Conservation (phyloP, 2,113 vertebrate genomes). For the Ophiodon elongatus region DNA sequence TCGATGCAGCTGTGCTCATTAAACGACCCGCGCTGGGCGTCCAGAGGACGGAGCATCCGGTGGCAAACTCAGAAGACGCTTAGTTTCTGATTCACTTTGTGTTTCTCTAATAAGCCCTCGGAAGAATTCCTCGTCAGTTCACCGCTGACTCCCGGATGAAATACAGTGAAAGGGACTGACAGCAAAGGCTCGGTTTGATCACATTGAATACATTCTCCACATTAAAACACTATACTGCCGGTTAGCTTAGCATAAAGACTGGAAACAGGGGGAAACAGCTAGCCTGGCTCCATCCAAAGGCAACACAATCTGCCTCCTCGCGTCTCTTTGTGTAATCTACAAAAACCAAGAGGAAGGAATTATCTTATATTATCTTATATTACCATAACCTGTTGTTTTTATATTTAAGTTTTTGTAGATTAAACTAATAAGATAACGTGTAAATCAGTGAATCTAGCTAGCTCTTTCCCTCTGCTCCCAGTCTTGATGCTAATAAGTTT, state of each 20-base stretch:
- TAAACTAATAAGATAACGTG: background rate
- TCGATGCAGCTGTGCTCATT: slow-evolving; percentile 2
- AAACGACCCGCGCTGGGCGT: background rate
- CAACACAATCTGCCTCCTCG: background rate
- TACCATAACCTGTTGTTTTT: background rate
- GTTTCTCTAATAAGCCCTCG: slow-evolving; percentile 29
- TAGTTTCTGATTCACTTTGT: slow-evolving; percentile 47
- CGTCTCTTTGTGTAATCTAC: background rate
- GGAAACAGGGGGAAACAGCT: background rate
- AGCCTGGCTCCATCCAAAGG: background rate
- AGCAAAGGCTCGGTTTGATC: slow-evolving; percentile 25
- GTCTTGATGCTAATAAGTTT: background rate
- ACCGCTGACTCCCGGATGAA: slow-evolving; percentile 1
- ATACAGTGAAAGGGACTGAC: slow-evolving; percentile 7
- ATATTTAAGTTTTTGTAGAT: background rate
- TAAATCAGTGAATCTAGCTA: background rate
- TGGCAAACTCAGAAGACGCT: slow-evolving; percentile 6
- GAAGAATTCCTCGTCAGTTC: slow-evolving; percentile 10
- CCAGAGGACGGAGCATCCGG: slow-evolving; percentile 13
- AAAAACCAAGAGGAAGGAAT: background rate
- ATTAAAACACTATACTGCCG: background rate
- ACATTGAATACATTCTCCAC: slow-evolving; percentile 2
- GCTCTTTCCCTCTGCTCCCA: background rate
- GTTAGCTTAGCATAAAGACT: background rate
- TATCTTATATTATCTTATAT: too few species aligned